Base-by-base conservation (phyloP, 2,797 vertebrate species). In the Micrastur ruficollis region DNA sequence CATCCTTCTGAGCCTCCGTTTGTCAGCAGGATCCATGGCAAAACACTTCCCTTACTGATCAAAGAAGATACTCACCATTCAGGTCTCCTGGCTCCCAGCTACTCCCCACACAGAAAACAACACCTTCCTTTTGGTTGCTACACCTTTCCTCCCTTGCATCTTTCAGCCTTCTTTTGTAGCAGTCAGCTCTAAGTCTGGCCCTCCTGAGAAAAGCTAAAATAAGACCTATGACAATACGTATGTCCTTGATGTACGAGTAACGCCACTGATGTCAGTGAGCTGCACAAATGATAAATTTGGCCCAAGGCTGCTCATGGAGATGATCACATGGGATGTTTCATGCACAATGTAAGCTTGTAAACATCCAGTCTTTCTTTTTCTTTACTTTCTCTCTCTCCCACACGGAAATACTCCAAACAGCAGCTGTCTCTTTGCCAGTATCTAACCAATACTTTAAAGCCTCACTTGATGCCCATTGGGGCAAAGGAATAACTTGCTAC, bases 181-280 rank as follows among this genome's bases (percentile, higher is more conserved):
- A 92, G 89, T 74, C 72, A 94, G 79, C 68, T 78, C 68, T 79
- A 93, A 58, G 62, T 34, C 58, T 70, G 83, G n/a, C 17, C 42
- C 94, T 96, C 89, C 38, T n/a, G 92, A 93, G 91, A 92, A 93
- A 93, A 92, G 62, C 93, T 95, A 75, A 90, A 95, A 86, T 95
- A 91, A 96, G 75, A 79, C 81, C 71, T 73, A 67, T 3, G 0
- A 93, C 2, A 8, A 55, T 71, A 78, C 11, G 25, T 34, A 55
- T 31, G 81, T 86, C 90, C 86, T 96, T 91, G 93, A 89, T 66
- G 47, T 55, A 94, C 3, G 0, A 76, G 78, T 84, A 94, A 87
- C 0, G 5, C 71, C 89, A 81, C 65, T 46, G 55, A 90, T 96
- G 88, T 85, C 92, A 97, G 84, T 31, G 65, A 95, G 66, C 85